A percentile compares a stretch with the other conserved stretches of the same genome.
phyloP scores from a whole-genome alignment of 1,140 invertebrate species.

The Cydia splendana region DNA sequence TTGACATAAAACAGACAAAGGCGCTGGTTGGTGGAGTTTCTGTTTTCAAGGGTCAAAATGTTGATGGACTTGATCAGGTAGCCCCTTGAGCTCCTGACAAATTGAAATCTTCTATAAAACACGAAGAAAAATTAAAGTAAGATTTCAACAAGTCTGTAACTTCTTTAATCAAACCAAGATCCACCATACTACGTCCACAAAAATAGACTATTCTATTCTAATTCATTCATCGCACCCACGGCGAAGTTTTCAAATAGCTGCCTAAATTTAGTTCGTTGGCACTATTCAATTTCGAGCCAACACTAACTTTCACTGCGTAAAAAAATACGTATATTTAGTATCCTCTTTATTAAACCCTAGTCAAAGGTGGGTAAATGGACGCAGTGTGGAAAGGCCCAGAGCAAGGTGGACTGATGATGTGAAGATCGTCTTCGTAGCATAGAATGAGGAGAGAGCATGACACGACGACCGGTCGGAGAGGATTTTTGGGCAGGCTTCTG shows the following conservation, averaged over 20 bases:
- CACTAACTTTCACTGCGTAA: not conserved
- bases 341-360: not conserved
- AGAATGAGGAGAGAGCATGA: too few relatives aligned
- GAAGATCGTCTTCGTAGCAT: too few relatives aligned
- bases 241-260: constrained; percentile 48
- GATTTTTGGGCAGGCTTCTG: too few relatives aligned
- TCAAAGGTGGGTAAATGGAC: not conserved
- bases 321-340: not conserved
- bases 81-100: too few relatives aligned
- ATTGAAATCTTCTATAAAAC: too few relatives aligned
- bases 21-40: too few relatives aligned
- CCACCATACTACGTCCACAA: not conserved
- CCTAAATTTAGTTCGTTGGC: constrained; percentile 41
- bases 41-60: too few relatives aligned
- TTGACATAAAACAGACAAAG: not conserved
- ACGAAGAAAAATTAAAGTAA: too few relatives aligned
- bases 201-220: constrained; percentile 22
- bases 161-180: not conserved
- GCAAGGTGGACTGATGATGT: too few relatives aligned
- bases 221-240: constrained; percentile 34
- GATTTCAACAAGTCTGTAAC: not conserved
- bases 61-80: too few relatives aligned
- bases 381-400: too few relatives aligned
- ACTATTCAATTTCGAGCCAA: constrained; percentile 10
- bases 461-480: too few relatives aligned